A percentile compares a stretch with the other conserved stretches of the same genome.
These are phyloP conservation scores for Porites evermanni DNA, from an alignment of 92 coral and sea anemone species.

Conservation along the genomic window DNA sequence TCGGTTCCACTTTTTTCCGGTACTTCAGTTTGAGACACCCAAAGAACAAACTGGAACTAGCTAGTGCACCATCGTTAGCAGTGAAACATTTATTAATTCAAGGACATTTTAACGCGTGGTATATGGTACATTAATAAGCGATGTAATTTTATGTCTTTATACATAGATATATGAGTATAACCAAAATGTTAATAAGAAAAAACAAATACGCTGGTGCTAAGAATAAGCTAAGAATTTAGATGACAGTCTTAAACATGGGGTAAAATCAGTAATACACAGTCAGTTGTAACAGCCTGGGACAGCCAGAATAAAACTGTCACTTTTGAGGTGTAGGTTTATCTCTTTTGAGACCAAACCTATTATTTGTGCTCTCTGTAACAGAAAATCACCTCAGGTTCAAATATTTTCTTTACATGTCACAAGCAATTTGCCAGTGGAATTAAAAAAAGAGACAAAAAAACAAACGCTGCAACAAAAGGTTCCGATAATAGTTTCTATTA, in stretches of 20 bases:
- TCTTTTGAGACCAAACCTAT: too few relatives aligned
- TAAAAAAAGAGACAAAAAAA: background rate
- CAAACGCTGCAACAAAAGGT: background rate
- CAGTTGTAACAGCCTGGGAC: too few relatives aligned
- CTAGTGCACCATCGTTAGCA: background rate
- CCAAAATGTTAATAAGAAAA: background rate
- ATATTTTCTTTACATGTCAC: background rate
- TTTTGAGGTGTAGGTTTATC: too few relatives aligned
- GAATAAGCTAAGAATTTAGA: too few relatives aligned
- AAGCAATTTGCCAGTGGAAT: background rate
- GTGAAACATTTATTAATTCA: slow-evolving; percentile 18
- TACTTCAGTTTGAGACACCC: too few relatives aligned
- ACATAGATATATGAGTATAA: background rate
- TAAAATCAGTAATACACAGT: too few relatives aligned
- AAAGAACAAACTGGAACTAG: too few relatives aligned
- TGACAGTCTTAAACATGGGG: too few relatives aligned
- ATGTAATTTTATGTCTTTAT: slow-evolving; percentile 5
- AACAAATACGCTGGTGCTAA: background rate
- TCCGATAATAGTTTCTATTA: background rate
- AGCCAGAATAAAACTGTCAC: too few relatives aligned
- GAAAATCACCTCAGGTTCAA: too few relatives aligned
- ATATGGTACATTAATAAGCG: background rate
- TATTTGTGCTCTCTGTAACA: too few relatives aligned
- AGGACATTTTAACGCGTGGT: background rate
- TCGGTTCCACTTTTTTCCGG: too few relatives aligned